Evolutionary conservation across 2,797 vertebrate species (phyloP).

Genomic region (Petrocephalus schoutedeni): DNA sequence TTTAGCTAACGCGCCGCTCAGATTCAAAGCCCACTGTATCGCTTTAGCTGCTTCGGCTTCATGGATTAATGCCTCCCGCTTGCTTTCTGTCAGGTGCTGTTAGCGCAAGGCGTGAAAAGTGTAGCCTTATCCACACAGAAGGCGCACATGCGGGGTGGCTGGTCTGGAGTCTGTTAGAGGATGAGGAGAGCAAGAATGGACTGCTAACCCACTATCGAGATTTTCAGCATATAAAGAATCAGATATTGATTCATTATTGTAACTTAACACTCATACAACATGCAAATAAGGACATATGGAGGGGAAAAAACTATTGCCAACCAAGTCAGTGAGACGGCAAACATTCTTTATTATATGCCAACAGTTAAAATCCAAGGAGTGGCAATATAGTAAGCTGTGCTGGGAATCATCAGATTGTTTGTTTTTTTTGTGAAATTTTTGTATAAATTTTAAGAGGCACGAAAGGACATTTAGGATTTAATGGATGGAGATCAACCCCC

Average conservation of each 20-base stretch:
- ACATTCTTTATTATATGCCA: neutral
- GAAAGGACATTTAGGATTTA: neutral
- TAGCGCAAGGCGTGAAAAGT: conserved; percentile 25
- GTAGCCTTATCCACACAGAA: neutral
- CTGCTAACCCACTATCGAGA: neutral
- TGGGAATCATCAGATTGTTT: neutral
- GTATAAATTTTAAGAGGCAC: neutral
- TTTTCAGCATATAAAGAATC: neutral
- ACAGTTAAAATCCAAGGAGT: neutral
- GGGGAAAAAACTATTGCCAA: neutral
- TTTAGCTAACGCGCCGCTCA: conserved; percentile 26
- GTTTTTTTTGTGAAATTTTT: neutral
- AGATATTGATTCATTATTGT: neutral
- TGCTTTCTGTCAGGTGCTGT: conserved; percentile 31
- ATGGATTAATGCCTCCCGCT: conserved; percentile 25
- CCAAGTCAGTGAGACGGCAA: neutral
- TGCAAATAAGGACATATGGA: neutral
- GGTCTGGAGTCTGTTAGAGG: neutral
- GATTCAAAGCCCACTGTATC: conserved; percentile 25
- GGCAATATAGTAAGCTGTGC: neutral
- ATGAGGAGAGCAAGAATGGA: neutral
- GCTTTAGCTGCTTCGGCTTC: conserved; percentile 17
- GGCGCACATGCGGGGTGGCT: neutral
- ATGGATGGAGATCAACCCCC: neutral
- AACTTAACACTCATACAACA: neutral